Conservation (phyloP, 2,888 invertebrate species). For the Ochropacha duplaris region DNA sequence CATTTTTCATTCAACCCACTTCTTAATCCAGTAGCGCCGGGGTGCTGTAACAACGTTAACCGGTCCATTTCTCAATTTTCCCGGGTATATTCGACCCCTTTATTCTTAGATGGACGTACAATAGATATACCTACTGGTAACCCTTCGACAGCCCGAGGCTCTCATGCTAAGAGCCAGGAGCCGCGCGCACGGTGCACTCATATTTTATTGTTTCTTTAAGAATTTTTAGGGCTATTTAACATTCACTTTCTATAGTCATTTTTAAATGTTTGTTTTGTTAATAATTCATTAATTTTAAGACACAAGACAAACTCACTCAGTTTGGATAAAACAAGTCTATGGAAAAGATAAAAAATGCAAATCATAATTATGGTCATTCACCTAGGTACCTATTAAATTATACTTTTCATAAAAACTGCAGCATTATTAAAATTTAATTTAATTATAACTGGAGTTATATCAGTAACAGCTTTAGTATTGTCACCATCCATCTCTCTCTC, state of each 20-base stretch:
- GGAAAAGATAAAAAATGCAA: too few species aligned
- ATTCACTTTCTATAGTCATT: conserved; percentile 22
- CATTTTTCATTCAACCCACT: conserved; percentile 72
- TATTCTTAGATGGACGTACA: conserved; percentile 68
- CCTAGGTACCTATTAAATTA: too few species aligned
- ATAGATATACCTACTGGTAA: conserved; percentile 56
- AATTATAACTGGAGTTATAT: neutral
- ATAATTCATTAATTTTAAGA: neutral
- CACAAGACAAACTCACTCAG: too few species aligned
- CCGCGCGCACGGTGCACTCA: conserved; percentile 40
- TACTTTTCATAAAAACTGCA: too few species aligned
- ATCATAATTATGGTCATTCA: too few species aligned
- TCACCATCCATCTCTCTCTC: conserved; percentile 10
- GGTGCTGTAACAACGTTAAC: conserved; percentile 78
- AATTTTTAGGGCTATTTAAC: conserved; percentile 46
- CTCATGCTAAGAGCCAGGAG: conserved; percentile 46
- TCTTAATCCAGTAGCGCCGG: conserved; percentile 61
- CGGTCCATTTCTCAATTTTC: conserved; percentile 83
- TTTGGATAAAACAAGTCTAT: too few species aligned
- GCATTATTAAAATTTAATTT: neutral
- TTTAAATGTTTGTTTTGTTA: neutral
- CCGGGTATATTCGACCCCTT: conserved; percentile 60
- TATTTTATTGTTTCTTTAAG: conserved; percentile 71
- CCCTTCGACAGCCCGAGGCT: conserved; percentile 71
- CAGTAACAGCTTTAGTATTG: neutral